phyloP scores from a whole-genome alignment of 2,888 invertebrate species.

The Lacanobia oleracea region DNA sequence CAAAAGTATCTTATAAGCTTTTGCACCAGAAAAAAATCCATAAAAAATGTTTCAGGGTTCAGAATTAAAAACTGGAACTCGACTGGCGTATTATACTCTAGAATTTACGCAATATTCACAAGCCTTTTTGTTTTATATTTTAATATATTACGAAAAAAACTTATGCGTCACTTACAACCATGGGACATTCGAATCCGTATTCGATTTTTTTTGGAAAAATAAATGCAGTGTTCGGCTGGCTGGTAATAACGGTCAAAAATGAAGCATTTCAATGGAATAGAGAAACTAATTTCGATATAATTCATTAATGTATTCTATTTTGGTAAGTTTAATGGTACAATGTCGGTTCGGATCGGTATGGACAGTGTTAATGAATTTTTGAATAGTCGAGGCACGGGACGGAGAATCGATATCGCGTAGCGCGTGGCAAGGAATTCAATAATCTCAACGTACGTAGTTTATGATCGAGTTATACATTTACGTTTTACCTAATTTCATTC shows the following conservation, averaged over 20 bases:
- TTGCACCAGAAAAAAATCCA: conserved; percentile 5
- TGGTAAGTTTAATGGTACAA: conserved; percentile 68
- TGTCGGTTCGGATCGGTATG: conserved; percentile 81
- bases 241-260: conserved; percentile 21
- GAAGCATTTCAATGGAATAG: conserved; percentile 16
- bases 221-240: conserved; percentile 6
- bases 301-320: conserved; percentile 69
- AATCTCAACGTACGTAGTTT: conserved; percentile 62
- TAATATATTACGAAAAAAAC: conserved; percentile 57
- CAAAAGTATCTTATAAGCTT: conserved; percentile 28
- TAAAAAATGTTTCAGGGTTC: conserved; percentile 11
- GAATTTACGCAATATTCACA: conserved; percentile 82
- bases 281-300: conserved; percentile 57
- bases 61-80: conserved; percentile 26
- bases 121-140: conserved; percentile 75
- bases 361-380: conserved; percentile 87
- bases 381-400: conserved; percentile 87
- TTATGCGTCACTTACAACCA: conserved; percentile 47
- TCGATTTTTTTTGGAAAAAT: conserved; percentile 9
- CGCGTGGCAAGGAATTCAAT: conserved; percentile 79
- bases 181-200: conserved; percentile 24
- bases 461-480: conserved; percentile 39
- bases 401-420: conserved; percentile 86
- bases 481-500: conserved; percentile 42
- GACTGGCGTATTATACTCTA: conserved; percentile 61